Evolutionary conservation across 2,888 invertebrate genomes (phyloP), one percentile per base, ranked within the genome.

Genomic region (Timema podura): DNA sequence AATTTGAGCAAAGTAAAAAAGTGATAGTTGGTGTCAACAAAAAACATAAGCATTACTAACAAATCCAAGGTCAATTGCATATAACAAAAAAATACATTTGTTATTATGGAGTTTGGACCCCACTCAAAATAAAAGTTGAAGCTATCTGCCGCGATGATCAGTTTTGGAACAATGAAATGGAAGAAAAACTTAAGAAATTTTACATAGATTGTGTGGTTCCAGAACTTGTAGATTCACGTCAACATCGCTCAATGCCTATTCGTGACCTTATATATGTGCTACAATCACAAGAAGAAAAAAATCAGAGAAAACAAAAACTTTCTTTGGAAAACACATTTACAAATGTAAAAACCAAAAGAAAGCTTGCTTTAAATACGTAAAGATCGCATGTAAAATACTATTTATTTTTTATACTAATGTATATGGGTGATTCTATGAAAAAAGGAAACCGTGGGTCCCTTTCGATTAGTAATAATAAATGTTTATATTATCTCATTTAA

Each of bases 11-110:
- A 70, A 9, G 68, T 1, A 49, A 67, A 44, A 68, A 11, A 8
- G 11, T 11, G 47, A 59, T 68, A 44, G 30, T 44, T n/a, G 51
- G 5, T 48, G 46, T 45, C 2, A 67, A 67, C 51, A 70, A 46
- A 47, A 69, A 70, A 47, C 47, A 70, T 5, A 45, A n/a, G 45
- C 59, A 70, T 57, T 68, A 47, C 49, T 70, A 7, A 5, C 70
- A 67, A 49, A 59, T 70, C 16, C 67, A 70, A 57, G 68, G 54
- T n/a, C 70, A 70, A 61, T 45, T 70, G 13, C 70, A 70, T 48
- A 59, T 45, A 46, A 70, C 54, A 13, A 67, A 44, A n/a, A 30
- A 67, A 57, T 13, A 54, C 15, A 68, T 68, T 30, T 67, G 57
- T 16, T 47, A 68, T 16, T 70, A 45, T 65, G 66, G 51, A 5